Percentiles rank a stretch among this genome's conserved stretches.
These are phyloP conservation scores for Melipona quadrifasciata DNA, from an alignment of 1,140 invertebrate species.

Conservation along the genomic window DNA sequence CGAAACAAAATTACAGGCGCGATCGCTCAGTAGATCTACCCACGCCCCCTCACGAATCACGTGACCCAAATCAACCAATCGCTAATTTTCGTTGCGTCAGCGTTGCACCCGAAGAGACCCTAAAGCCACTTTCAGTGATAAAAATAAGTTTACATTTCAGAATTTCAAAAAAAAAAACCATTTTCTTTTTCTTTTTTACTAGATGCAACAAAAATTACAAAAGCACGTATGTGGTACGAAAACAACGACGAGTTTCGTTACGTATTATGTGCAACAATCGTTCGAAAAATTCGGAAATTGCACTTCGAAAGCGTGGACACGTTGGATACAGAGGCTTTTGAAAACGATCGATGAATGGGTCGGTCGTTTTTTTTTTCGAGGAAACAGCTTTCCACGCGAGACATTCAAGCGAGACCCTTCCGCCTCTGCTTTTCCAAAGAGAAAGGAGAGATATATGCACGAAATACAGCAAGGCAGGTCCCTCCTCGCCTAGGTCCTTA, in stretches of 20 bases:
- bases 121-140: too few relatives aligned
- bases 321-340: background rate
- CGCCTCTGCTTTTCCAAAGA: conserved; percentile 1
- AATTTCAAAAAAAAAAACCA: too few relatives aligned
- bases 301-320: background rate
- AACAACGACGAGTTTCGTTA: background rate
- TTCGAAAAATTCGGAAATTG: background rate
- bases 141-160: too few relatives aligned
- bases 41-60: too few relatives aligned
- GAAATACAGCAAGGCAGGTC: background rate
- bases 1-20: too few relatives aligned
- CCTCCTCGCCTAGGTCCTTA: background rate
- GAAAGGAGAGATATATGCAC: background rate
- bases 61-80: too few relatives aligned
- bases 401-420: conserved; percentile 2
- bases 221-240: too few relatives aligned
- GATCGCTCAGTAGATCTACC: too few relatives aligned
- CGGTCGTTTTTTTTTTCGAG: conserved; percentile 17
- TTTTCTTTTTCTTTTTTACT: too few relatives aligned
- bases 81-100: too few relatives aligned
- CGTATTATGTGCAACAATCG: background rate
- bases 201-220: background rate
- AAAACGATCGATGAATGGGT: conserved; percentile 27
- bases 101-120: too few relatives aligned
- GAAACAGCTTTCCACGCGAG: background rate